A percentile compares a stretch with the other conserved stretches of the same genome.
Evolutionary conservation across 2,797 vertebrate species (phyloP).

Genomic region (Prionace glauca): DNA sequence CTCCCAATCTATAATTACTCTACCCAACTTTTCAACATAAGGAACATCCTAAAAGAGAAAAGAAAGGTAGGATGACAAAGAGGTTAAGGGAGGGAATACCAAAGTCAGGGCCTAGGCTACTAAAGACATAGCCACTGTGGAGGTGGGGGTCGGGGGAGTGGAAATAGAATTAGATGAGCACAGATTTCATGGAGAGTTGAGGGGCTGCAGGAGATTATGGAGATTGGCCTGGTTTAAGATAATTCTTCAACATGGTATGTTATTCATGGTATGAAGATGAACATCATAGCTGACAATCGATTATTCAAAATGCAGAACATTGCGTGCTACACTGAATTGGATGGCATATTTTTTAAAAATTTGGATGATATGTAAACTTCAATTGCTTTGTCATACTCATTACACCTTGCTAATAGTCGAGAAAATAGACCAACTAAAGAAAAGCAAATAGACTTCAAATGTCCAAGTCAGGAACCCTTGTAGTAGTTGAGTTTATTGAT

Average conservation of each 20-base stretch:
- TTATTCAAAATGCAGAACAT: not conserved
- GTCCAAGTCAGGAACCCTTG: not conserved
- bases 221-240: not conserved
- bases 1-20: too few species aligned
- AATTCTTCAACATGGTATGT: not conserved
- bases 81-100: not conserved
- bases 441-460: conserved; percentile 5
- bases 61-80: not conserved
- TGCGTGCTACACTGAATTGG: not conserved
- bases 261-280: conserved; percentile 1
- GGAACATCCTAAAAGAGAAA: not conserved
- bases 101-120: not conserved
- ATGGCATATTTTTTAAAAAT: not conserved
- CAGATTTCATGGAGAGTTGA: not conserved
- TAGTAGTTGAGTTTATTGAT: not conserved
- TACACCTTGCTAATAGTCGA: not conserved
- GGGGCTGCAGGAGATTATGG: not conserved
- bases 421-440: not conserved
- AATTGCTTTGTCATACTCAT: not conserved
- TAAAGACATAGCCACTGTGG: not conserved
- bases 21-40: not conserved
- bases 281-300: not conserved
- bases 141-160: too few species aligned
- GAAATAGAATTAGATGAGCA: too few species aligned
- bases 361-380: conserved; percentile 1